Evolutionary conservation across 2,888 invertebrate species (phyloP).

Genomic region (Arctia plantaginis): DNA sequence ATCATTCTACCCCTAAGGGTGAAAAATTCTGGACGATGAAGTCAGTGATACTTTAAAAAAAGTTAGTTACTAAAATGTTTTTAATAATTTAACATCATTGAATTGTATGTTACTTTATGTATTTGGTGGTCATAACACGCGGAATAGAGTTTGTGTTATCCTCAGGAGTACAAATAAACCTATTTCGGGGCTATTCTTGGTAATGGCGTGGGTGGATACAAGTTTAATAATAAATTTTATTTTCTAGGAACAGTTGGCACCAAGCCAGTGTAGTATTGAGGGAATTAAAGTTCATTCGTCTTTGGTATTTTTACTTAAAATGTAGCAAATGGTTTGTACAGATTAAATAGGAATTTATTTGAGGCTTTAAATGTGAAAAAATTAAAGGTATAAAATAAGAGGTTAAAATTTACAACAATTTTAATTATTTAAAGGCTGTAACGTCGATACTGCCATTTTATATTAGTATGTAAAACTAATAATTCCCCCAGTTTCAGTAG

Average conservation of each 20-base stretch:
- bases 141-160: not conserved
- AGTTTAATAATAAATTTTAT: conserved; percentile 1
- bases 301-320: not conserved
- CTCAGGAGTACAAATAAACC: not conserved
- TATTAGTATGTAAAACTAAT: too few species aligned
- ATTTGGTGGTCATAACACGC: not conserved
- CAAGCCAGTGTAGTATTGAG: not conserved
- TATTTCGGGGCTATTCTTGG: not conserved
- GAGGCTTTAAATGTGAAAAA: too few species aligned
- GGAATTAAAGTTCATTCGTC: not conserved
- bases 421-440: too few species aligned
- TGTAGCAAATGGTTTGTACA: not conserved
- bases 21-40: too few species aligned
- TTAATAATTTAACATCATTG: too few species aligned
- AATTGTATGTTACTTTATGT: not conserved
- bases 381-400: too few species aligned
- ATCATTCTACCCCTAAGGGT: too few species aligned
- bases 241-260: not conserved
- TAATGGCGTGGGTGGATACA: not conserved
- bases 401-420: too few species aligned
- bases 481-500: too few species aligned
- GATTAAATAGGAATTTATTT: not conserved
- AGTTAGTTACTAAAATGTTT: too few species aligned
- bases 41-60: too few species aligned
- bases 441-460: too few species aligned